These are phyloP conservation scores for Xylocopa sonorina DNA, from an alignment of 1,140 invertebrate species.

Conservation along the genomic window DNA sequence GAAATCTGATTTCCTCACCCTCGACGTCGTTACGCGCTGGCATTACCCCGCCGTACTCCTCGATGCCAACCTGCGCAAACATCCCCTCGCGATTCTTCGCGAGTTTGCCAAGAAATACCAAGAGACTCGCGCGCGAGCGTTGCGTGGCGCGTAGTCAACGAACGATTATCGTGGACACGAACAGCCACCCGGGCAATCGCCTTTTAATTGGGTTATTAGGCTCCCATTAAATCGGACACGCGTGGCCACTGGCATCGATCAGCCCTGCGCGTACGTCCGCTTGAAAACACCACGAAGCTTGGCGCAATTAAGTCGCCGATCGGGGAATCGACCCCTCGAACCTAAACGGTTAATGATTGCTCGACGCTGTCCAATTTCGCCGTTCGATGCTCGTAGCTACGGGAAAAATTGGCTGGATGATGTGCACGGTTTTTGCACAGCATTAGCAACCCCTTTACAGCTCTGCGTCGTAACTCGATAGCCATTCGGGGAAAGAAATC, in stretches of 20 bases:
- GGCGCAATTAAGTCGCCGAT: constrained; percentile 28
- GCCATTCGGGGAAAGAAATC: neutral
- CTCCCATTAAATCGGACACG: constrained; percentile 66
- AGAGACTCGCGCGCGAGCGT: too few relatives aligned
- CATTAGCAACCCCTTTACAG: too few relatives aligned
- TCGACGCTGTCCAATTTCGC: neutral
- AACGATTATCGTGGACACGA: neutral
- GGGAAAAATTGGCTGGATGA: too few relatives aligned
- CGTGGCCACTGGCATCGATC: constrained; percentile 32
- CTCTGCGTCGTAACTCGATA: constrained; percentile 59
- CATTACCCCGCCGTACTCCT: neutral
- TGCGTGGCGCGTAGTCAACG: too few relatives aligned
- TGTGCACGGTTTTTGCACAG: too few relatives aligned
- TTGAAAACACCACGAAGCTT: constrained; percentile 20
- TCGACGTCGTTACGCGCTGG: neutral
- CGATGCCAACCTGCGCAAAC: too few relatives aligned
- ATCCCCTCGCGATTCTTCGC: too few relatives aligned
- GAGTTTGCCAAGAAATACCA: too few relatives aligned
- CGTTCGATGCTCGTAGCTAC: neutral
- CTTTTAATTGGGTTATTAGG: constrained; percentile 75
- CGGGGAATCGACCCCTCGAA: neutral
- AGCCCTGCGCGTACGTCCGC: constrained; percentile 7
- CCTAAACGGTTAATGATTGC: constrained; percentile 25
- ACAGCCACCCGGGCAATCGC: constrained; percentile 58
- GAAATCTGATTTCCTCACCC: constrained; percentile 21